phyloP scores from a whole-genome alignment of 2,113 vertebrate genomes.

The Callipepla californica region DNA sequence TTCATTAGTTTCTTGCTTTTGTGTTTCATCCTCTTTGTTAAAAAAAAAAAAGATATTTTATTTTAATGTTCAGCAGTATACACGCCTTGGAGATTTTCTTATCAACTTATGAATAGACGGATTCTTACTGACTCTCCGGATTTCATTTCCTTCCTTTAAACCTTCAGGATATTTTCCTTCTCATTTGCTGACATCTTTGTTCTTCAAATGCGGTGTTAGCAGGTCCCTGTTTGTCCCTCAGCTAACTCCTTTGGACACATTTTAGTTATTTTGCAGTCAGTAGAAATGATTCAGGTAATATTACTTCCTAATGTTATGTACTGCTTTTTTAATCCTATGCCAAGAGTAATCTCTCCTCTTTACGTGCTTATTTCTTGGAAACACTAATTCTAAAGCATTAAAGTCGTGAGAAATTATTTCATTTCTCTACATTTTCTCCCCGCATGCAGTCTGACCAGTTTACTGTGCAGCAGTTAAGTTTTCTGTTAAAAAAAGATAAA shows the following conservation, averaged over 20 bases:
- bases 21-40: background rate
- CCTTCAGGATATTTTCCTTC: slow-evolving; percentile 53
- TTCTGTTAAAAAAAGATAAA: background rate
- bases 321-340: background rate
- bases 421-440: slow-evolving; percentile 14
- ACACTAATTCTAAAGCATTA: slow-evolving; percentile 18
- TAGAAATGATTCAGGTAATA: slow-evolving; percentile 14
- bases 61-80: slow-evolving; percentile 53
- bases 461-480: background rate
- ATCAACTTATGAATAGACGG: slow-evolving; percentile 19
- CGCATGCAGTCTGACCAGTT: background rate
- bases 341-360: slow-evolving; percentile 8
- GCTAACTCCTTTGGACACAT: background rate
- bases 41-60: background rate
- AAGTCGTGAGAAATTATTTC: background rate
- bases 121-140: slow-evolving; percentile 8
- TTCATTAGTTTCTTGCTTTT: slow-evolving; percentile 56
- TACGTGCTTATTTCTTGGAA: slow-evolving; percentile 5
- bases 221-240: slow-evolving; percentile 7
- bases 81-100: slow-evolving; percentile 58
- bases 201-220: slow-evolving; percentile 20
- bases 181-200: slow-evolving; percentile 55
- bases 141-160: slow-evolving; percentile 51
- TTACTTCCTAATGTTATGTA: background rate
- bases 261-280: slow-evolving; percentile 9